Percentiles rank a stretch among this genome's conserved stretches.
Conservation (phyloP, 1,140 invertebrate genomes). For the Drosophila mauritiana region DNA sequence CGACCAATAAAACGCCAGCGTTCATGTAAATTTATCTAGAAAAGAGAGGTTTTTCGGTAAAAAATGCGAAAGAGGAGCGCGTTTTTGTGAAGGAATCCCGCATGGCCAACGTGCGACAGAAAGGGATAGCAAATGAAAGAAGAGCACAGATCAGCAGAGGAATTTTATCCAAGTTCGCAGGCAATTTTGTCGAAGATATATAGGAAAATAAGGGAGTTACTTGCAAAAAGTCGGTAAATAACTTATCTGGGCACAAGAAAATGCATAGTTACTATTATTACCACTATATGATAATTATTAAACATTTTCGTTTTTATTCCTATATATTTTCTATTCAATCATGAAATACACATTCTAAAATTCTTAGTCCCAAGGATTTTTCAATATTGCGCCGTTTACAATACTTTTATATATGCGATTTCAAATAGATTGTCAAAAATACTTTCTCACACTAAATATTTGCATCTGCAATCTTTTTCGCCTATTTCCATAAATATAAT, state of each 20-base stretch:
- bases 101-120: conserved; percentile 7
- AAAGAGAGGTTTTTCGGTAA: conserved; percentile 77
- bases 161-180: conserved; percentile 25
- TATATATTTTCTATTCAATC: not conserved
- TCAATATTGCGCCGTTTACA: too few species aligned
- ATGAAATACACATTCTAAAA: too few species aligned
- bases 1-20: conserved; percentile 78
- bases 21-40: conserved; percentile 76
- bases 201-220: too few species aligned
- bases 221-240: too few species aligned
- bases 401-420: not conserved
- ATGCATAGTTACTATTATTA: too few species aligned
- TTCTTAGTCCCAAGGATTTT: too few species aligned
- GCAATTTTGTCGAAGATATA: not conserved
- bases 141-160: conserved; percentile 30
- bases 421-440: not conserved
- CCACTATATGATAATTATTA: too few species aligned
- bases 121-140: conserved; percentile 9
- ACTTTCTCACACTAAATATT: conserved; percentile 31
- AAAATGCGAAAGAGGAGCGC: conserved; percentile 26
- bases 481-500: conserved; percentile 48
- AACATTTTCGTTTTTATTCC: not conserved
- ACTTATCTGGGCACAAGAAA: too few species aligned
- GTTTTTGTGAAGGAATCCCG: conserved; percentile 71
- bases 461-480: not conserved